Conservation (phyloP, 2,113 vertebrate genomes). For the Psephotus haematonotus region DNA sequence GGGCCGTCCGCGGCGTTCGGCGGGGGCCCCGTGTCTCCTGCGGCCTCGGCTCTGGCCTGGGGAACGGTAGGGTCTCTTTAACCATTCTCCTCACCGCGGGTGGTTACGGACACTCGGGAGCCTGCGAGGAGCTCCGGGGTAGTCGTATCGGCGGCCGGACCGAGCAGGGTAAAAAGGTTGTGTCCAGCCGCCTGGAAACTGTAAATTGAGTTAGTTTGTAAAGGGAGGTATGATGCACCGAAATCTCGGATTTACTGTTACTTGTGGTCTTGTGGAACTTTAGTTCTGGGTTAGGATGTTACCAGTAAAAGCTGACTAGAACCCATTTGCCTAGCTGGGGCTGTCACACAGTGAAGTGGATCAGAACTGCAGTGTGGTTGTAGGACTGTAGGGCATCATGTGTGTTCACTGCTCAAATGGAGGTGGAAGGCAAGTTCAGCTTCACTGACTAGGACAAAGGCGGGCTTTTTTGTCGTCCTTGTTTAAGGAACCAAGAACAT, state of each 20-base stretch:
- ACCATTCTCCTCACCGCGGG: fast-evolving
- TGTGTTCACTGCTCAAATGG: fast-evolving
- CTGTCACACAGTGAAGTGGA: fast-evolving
- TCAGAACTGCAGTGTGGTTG: not conserved
- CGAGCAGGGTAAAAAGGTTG: not conserved
- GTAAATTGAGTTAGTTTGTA: too few relatives aligned
- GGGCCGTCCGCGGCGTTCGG: not conserved
- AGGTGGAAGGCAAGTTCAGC: not conserved
- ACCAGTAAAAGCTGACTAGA: not conserved
- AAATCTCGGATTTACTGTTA: fast-evolving
- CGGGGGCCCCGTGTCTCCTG: too few relatives aligned
- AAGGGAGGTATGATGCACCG: fast-evolving
- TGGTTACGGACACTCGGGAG: not conserved
- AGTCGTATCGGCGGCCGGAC: not conserved
- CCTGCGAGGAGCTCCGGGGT: too few relatives aligned
- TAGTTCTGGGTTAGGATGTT: fast-evolving
- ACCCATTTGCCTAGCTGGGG: not conserved
- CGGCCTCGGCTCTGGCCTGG: not conserved
- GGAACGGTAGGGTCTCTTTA: too few relatives aligned
- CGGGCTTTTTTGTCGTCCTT: not conserved
- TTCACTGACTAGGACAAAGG: fast-evolving
- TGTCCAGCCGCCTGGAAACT: not conserved
- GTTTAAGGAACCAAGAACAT: not conserved
- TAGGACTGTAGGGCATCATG: fast-evolving
- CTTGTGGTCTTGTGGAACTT: too few relatives aligned